Conservation (phyloP, 37 sponge, comb jelly and placozoan species). For the Beroe ovata region DNA sequence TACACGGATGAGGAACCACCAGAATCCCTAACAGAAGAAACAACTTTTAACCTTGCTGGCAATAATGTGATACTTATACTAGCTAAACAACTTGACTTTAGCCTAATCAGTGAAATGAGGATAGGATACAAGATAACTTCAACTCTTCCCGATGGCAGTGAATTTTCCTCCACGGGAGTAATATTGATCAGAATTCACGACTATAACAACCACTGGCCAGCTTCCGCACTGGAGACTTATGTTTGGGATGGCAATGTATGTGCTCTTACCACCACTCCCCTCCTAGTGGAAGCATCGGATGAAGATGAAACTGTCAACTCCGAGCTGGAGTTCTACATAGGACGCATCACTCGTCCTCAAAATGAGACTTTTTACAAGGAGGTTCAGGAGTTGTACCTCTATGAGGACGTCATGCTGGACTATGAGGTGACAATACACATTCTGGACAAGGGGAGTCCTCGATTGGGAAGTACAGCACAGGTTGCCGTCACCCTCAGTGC, state of each 20-base stretch:
- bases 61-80: not conserved
- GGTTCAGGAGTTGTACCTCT: constrained; percentile 23
- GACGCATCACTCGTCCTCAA: not conserved
- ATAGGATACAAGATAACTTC: constrained; percentile 6
- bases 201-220: constrained; percentile 57
- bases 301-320: not conserved
- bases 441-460: constrained; percentile 53
- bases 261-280: not conserved
- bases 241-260: not conserved
- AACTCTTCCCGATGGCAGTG: not conserved
- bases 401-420: constrained; percentile 5
- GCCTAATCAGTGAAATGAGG: not conserved
- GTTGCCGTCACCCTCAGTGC: not conserved
- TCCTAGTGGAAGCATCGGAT: not conserved
- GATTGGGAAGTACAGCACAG: constrained; percentile 6
- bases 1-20: not conserved
- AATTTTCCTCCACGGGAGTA: not conserved
- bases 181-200: not conserved
- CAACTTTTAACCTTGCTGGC: not conserved
- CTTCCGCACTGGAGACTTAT: not conserved
- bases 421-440: constrained; percentile 36
- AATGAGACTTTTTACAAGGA: constrained; percentile 3
- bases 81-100: not conserved
- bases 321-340: constrained; percentile 36
- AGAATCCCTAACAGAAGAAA: not conserved